Evolutionary conservation across 2,888 invertebrate species (phyloP).

Genomic region (Carpatolechia fugitivella): DNA sequence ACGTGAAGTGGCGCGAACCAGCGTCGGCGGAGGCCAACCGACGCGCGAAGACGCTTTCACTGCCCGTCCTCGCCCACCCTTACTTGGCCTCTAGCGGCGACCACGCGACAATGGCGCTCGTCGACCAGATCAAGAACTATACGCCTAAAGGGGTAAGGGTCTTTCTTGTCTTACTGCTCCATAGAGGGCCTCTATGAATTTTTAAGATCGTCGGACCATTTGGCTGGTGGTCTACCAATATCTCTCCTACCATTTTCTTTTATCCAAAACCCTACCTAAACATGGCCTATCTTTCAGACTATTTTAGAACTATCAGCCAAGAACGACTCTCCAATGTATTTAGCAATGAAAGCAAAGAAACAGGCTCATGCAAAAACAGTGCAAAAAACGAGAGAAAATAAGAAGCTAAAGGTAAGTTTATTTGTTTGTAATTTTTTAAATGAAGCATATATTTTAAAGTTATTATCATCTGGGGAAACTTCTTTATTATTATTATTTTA

Average conservation of each 20-base stretch:
- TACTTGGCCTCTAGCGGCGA: constrained; percentile 69
- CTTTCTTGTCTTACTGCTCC: too few species aligned
- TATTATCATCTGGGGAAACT: too few species aligned
- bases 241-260: too few species aligned
- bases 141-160: constrained; percentile 84
- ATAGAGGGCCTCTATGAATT: too few species aligned
- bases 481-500: too few species aligned
- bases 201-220: too few species aligned
- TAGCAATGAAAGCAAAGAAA: constrained; percentile 94
- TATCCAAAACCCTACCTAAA: too few species aligned
- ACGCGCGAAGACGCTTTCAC: constrained; percentile 86
- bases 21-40: constrained; percentile 94
- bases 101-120: constrained; percentile 41
- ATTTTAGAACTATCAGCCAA: constrained; percentile 95
- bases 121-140: constrained; percentile 85
- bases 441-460: too few species aligned
- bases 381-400: constrained; percentile 67
- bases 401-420: constrained; percentile 44
- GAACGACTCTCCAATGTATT: constrained; percentile 86
- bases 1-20: constrained; percentile 90
- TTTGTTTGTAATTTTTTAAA: not conserved
- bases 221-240: too few species aligned
- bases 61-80: constrained; percentile 83
- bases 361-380: constrained; percentile 81
- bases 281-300: too few species aligned